Evolutionary conservation across 2,888 invertebrate genomes (phyloP), one percentile per base, ranked within the genome.

Genomic region (Tromatobia lineatoria): DNA sequence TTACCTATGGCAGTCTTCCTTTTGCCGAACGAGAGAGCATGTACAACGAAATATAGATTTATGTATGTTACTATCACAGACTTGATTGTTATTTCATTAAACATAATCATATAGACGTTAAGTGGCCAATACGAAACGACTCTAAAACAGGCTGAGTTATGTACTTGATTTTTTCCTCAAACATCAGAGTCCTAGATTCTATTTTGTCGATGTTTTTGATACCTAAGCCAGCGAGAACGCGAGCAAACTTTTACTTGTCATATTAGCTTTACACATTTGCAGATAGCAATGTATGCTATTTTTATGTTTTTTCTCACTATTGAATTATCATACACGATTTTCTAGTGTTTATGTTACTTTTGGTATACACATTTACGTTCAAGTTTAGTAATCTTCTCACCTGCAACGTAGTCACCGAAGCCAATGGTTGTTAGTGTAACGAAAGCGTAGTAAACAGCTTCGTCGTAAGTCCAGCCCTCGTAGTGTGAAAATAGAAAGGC

Each of bases 341-440:
- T 3, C 6, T 29, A n/a, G 7, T 64, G 6, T 42, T 64, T 64
- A 20, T 20, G 38, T 11, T 38, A 38, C 3, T 18, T 61, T 38
- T 38, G 1, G 38, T 54, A 13, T 11, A 2, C 1, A 0, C 11
- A 23, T 57, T 57, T 57, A 18, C n/a, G 7, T 25, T 20, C 13
- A 25, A 15, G 23, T 57, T 59, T 2, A 45, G 45, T 45, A 25
- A 52, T 38, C 8, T 25, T 18, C 87, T 77, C 94, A 97, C 97
- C 97, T 93, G 98, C 98, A 42, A 98, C 98, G 91, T 96, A 96
- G 93, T 98, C 98, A n/a, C 98, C 98, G 93, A 98, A 98, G 52
- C 98, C 98, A 87, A 98, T 98, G 3, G 98, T 98, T 2, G 98
- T 97, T 13, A 97, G 95, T 0, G 98, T 97, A 15, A 98, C 97